Base-by-base conservation (phyloP, 2,113 vertebrate genomes). In the Lepus americanus region DNA sequence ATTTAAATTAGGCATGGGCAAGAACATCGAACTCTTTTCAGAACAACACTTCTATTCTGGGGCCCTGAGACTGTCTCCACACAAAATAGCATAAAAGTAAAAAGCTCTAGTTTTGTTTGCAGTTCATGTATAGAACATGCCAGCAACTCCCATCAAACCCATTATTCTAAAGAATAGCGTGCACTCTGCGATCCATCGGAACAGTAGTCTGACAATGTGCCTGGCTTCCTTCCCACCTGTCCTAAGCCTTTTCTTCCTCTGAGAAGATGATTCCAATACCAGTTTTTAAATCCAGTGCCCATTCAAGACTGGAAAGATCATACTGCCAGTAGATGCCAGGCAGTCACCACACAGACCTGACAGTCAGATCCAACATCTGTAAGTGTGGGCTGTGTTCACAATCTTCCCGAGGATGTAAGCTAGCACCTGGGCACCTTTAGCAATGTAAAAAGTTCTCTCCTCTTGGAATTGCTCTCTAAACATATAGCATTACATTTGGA, bases 381-480 rank as follows among this genome's bases (percentile, higher is more conserved):
- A 11, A 33, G 10, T 70, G 31, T 53, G 59, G 17, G 25, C 49
- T 67, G 73, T 77, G 69, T 33, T 72, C 67, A 80, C 72, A 86
- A 76, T 44, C 33, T 51, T 33, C 51, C 61, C 25, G 55, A 44
- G 39, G 25, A 67, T 87, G 44, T 23, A 80, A 61, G 19, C 33
- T 39, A 70, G 69, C 22, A 64, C 12, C 36, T 78, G 19, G 19
- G 74, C 22, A 53, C 17, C 44, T 72, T 25, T 33, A 49, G 27
- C 53, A 81, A 73, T 11, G 12, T 72, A 73, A 93, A 61, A 14
- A 59, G 44, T 82, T 31, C 22, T 64, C 66, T 39, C 78, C 72
- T 89, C 22, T 44, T 83, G 55, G 77, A 83, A 76, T 77, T 27
- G n/a, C 11, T 53, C 25, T 72, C 73, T 73, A 89, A 89, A 85